phyloP scores from a whole-genome alignment of 2,888 invertebrate genomes.

The Himalopsyche anomala region DNA sequence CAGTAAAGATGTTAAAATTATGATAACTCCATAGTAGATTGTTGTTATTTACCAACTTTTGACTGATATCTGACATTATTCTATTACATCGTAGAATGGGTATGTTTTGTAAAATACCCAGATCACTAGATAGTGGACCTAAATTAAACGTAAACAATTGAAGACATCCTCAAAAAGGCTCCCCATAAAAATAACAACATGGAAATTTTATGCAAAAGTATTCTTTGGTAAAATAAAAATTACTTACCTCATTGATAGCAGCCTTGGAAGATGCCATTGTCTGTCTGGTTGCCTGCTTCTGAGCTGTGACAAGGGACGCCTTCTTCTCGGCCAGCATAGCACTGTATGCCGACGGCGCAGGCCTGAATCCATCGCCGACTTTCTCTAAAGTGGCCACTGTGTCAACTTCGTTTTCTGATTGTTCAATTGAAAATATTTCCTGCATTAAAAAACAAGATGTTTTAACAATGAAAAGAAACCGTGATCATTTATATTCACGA shows the following conservation, averaged over 20 bases:
- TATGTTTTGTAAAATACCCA: too few species aligned
- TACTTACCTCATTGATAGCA: conserved; percentile 59
- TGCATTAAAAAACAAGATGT: conserved; percentile 46
- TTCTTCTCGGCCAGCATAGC: conserved; percentile 72
- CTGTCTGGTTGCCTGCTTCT: background rate
- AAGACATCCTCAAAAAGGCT: too few species aligned
- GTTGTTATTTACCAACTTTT: too few species aligned
- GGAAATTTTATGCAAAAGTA: too few species aligned
- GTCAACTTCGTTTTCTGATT: conserved; percentile 46
- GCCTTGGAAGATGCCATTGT: conserved; percentile 44
- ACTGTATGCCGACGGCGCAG: conserved; percentile 68
- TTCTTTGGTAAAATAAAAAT: background rate
- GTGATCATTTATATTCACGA: conserved; percentile 64
- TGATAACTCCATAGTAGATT: too few species aligned
- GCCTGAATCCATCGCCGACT: conserved; percentile 44
- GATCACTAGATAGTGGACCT: too few species aligned
- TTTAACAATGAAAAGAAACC: background rate
- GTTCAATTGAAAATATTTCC: conserved; percentile 64
- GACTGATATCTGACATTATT: too few species aligned
- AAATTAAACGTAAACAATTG: too few species aligned
- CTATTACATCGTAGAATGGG: too few species aligned
- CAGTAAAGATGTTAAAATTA: too few species aligned
- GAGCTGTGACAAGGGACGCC: conserved; percentile 68
- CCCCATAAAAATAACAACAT: too few species aligned
- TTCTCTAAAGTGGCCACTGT: conserved; percentile 46